Conservation (phyloP, 92 coral and sea anemone genomes). For the Chrysogorgia sp. region DNA sequence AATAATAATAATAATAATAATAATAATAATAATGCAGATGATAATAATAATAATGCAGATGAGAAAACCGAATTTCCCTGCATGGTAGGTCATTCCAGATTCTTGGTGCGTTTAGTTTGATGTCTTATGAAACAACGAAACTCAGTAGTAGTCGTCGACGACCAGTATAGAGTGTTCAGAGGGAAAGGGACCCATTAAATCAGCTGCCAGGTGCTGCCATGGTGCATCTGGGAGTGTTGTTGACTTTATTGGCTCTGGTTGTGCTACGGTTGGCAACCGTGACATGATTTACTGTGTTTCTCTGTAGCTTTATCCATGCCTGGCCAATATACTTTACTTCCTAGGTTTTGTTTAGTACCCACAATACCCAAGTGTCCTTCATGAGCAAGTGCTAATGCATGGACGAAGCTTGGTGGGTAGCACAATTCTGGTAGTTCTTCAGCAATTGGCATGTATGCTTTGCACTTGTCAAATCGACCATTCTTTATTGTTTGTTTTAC, state of each 20-base stretch:
- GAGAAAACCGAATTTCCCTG: too few species aligned
- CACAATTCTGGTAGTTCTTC: conserved; percentile 49
- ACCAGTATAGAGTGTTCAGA: conserved; percentile 61
- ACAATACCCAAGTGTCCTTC: conserved; percentile 57
- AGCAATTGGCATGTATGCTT: conserved; percentile 48
- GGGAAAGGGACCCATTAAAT: conserved; percentile 59
- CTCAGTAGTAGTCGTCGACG: conserved; percentile 58
- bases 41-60: too few species aligned
- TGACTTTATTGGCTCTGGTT: conserved; percentile 61
- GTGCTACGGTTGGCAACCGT: conserved; percentile 53
- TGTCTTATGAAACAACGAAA: too few species aligned
- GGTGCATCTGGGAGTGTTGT: conserved; percentile 59
- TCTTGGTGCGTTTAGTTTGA: too few species aligned
- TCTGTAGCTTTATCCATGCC: conserved; percentile 59
- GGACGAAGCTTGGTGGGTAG: conserved; percentile 53
- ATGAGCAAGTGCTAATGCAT: conserved; percentile 46
- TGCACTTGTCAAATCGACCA: conserved; percentile 53
- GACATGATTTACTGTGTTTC: conserved; percentile 43
- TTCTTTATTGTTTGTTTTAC: conserved; percentile 51
- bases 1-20: too few species aligned
- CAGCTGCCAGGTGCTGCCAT: conserved; percentile 61
- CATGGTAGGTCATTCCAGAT: too few species aligned
- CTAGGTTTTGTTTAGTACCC: conserved; percentile 54
- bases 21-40: too few species aligned
- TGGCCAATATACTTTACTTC: conserved; percentile 67